A percentile compares a stretch with the other conserved stretches of the same genome.
Evolutionary conservation across 1,140 invertebrate species (phyloP).

Genomic region (Drosophila sp.): DNA sequence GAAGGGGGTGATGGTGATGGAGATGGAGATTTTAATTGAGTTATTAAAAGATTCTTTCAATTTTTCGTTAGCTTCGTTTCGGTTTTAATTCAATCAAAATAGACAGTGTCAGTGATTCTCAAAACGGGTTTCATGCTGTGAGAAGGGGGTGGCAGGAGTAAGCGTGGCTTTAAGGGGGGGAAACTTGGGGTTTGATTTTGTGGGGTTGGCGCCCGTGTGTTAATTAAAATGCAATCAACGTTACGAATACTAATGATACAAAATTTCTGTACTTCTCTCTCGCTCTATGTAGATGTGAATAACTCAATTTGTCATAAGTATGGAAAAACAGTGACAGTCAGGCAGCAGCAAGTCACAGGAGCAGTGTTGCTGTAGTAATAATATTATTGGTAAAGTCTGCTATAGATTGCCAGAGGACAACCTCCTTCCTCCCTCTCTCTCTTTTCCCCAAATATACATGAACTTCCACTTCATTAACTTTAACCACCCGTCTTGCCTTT

Average conservation of each 20-base stretch:
- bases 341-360: neutral
- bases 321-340: neutral
- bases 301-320: conserved; percentile 24
- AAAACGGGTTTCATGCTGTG: neutral
- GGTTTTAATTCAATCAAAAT: conserved; percentile 22
- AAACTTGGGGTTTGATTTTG: neutral
- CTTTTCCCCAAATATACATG: neutral
- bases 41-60: conserved; percentile 21
- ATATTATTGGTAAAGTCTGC: conserved; percentile 13
- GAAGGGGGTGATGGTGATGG: no score
- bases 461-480: conserved; percentile 54
- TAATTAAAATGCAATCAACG: conserved; percentile 24
- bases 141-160: neutral
- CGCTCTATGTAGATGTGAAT: conserved; percentile 9
- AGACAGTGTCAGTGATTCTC: conserved; percentile 17
- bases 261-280: conserved; percentile 1
- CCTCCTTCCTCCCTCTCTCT: neutral
- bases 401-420: neutral
- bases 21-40: conserved; percentile 12
- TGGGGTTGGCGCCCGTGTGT: conserved; percentile 19
- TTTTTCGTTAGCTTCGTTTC: conserved; percentile 18
- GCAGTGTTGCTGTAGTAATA: neutral
- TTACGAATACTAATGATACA: conserved; percentile 22
- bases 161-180: neutral
- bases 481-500: conserved; percentile 38